Evolutionary conservation across 2,888 invertebrate genomes (phyloP), one percentile per base, ranked within the genome.

Genomic region (Saturnia japonica): DNA sequence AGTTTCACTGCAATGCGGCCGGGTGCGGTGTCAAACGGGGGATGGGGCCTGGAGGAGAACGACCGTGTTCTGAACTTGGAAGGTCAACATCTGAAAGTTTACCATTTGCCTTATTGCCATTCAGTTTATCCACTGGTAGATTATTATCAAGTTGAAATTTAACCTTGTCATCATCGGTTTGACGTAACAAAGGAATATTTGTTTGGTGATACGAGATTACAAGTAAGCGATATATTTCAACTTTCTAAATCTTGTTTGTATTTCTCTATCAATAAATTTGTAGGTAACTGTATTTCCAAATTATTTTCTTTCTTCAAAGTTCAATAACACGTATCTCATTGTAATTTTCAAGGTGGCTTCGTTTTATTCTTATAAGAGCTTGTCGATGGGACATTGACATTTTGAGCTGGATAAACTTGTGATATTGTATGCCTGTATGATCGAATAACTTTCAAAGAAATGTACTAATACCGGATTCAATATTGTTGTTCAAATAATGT

Each of bases 1-100:
- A 87, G 85, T 85, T 87, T 85, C 85, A 86, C 93, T 92, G 93
- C 93, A 93, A 87, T 93, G 93, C 93, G 92, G 83, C 75, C 77
- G 84, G 82, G 86, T 78, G 82, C 80, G 85, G 82, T 82, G 80
- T 71, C 71, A 34, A 73, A 73, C 76, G 79, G 79, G 77, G 74
- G 74, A 73, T 76, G 78, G 74, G 78, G 75, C 73, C 74, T 74
- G 79, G 76, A 78, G 76, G 79, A 81, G 84, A 83, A 80, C 76
- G 76, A 77, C 79, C 82, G 80, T 85, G 76, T 85, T 85, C 83
- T 86, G 85, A 89, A 90, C 87, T 90, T 91, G 87, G 91, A 92
- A 92, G 92, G 91, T 91, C 91, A 88, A 87, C 85, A 67, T 87
- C 83, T 79, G 73, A 85, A 89, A 89, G 85, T 91, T 89, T 77